These are phyloP conservation scores for Himalopsyche phryganea DNA, from an alignment of 1,140 invertebrate species.

Conservation along the genomic window DNA sequence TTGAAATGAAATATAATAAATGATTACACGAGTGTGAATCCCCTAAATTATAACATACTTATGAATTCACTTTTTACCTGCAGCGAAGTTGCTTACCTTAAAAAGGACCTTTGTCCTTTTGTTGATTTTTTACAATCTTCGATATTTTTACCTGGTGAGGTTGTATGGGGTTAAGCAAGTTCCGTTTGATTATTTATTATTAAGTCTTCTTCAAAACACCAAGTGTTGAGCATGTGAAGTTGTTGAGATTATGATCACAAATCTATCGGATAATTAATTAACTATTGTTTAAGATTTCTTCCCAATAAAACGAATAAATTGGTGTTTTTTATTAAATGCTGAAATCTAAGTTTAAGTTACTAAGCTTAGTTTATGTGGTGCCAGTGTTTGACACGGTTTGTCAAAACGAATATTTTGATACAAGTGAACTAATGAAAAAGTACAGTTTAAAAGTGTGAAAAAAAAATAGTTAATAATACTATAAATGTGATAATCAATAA, in stretches of 20 bases:
- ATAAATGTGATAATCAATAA: no score
- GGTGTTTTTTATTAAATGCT: no score
- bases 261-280: not conserved
- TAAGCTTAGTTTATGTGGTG: no score
- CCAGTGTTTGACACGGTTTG: no score
- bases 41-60: slow-evolving; percentile 21
- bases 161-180: slow-evolving; percentile 10
- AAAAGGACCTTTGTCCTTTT: slow-evolving; percentile 28
- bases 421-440: no score
- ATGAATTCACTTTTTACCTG: slow-evolving; percentile 30
- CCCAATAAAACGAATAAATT: no score
- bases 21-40: slow-evolving; percentile 7
- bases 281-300: not conserved
- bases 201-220: slow-evolving; percentile 28
- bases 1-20: no score
- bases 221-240: slow-evolving; percentile 7
- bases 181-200: slow-evolving; percentile 23
- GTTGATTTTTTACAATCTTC: slow-evolving; percentile 30
- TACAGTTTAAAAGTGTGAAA: no score
- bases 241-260: no score
- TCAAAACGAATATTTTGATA: no score
- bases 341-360: no score
- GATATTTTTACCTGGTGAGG: slow-evolving; percentile 19
- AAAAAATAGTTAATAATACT: no score
- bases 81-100: slow-evolving; percentile 15